Percentiles rank a stretch among this genome's conserved stretches.
Conservation (phyloP, 2,113 vertebrate genomes). For the Scophthalmus maximus region DNA sequence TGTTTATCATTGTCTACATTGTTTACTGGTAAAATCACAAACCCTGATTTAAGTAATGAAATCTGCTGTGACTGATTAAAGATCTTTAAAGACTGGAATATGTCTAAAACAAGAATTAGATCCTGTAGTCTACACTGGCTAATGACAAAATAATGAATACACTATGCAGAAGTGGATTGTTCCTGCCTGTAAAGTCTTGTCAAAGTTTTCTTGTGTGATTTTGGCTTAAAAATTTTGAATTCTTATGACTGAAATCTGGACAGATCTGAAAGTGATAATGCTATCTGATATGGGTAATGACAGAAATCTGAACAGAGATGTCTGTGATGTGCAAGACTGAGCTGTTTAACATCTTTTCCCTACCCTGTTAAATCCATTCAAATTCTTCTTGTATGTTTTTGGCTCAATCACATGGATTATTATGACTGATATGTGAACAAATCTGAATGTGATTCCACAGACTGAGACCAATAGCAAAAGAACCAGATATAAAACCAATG, state of each 20-base stretch:
- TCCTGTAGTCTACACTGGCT: neutral
- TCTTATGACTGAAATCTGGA: neutral
- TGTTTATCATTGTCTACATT: no score
- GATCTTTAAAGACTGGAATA: neutral
- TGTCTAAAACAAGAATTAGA: neutral
- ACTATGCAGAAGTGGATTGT: neutral
- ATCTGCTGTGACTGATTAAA: no score
- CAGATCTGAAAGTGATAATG: neutral
- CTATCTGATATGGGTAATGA: neutral
- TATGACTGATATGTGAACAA: neutral
- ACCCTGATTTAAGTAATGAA: no score
- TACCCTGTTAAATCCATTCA: no score
- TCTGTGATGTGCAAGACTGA: no score
- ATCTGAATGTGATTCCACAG: neutral
- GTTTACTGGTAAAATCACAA: no score
- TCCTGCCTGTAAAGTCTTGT: neutral
- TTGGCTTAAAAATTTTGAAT: neutral
- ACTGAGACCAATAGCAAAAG: neutral
- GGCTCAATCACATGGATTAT: neutral
- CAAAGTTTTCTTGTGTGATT: neutral
- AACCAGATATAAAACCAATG: neutral
- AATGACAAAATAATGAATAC: neutral
- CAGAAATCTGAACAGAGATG: neutral
- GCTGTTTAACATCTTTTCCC: no score
- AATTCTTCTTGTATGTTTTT: neutral